Evolutionary conservation across 2,797 vertebrate species (phyloP).

Genomic region (Pantherophis alleghaniensis): DNA sequence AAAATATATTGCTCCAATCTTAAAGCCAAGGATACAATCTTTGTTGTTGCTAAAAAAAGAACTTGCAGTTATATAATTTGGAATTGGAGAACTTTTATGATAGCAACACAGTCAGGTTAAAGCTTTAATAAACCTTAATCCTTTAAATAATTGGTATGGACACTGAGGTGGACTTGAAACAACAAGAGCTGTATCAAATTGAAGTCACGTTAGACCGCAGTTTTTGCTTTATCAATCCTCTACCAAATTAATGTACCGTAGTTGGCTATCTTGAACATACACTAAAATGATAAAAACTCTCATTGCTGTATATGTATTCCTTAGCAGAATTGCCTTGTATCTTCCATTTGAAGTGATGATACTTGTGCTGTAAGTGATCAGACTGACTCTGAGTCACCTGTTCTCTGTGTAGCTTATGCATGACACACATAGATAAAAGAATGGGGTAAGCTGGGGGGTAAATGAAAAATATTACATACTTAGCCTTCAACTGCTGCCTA

Average conservation of each 20-base stretch:
- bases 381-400: neutral
- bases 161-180: neutral
- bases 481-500: neutral
- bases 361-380: neutral
- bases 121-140: neutral
- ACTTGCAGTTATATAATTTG: neutral
- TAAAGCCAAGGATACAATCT: neutral
- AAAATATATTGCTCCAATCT: neutral
- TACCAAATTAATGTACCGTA: neutral
- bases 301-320: neutral
- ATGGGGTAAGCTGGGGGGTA: neutral
- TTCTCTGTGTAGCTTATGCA: neutral
- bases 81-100: too few relatives aligned
- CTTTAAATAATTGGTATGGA: neutral
- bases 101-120: neutral
- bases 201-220: neutral
- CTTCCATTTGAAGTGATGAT: too few relatives aligned
- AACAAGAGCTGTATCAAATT: neutral
- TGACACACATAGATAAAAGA: neutral
- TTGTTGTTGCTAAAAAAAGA: neutral
- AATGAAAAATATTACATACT: neutral
- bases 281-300: neutral
- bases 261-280: neutral
- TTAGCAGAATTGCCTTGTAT: neutral
- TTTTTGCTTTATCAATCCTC: neutral